phyloP scores from a whole-genome alignment of 2,888 invertebrate genomes.

The Danaus chrysippus region DNA sequence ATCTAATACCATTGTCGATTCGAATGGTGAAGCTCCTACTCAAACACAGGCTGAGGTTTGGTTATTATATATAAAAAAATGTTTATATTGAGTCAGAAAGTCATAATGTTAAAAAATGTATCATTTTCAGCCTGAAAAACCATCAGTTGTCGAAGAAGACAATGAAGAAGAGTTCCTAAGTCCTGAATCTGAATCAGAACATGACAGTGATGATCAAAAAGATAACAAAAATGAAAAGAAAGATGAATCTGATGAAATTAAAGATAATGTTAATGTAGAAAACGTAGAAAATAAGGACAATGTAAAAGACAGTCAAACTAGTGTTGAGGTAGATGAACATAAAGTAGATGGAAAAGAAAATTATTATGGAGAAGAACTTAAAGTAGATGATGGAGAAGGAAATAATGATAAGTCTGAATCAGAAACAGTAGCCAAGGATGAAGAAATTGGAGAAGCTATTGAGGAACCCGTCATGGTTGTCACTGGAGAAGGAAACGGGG shows the following conservation, averaged over 20 bases:
- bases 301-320: slow-evolving; percentile 36
- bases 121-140: slow-evolving; percentile 43
- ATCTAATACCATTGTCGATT: slow-evolving; percentile 64
- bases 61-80: neutral
- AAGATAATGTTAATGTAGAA: slow-evolving; percentile 24
- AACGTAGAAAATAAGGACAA: slow-evolving; percentile 37
- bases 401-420: slow-evolving; percentile 5
- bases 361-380: slow-evolving; percentile 12
- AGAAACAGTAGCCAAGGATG: slow-evolving; percentile 33
- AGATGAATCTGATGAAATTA: slow-evolving; percentile 27
- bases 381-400: neutral
- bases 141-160: slow-evolving; percentile 60
- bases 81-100: neutral
- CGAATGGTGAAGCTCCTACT: slow-evolving; percentile 58
- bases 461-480: slow-evolving; percentile 86
- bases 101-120: neutral
- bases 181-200: slow-evolving; percentile 68
- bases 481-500: slow-evolving; percentile 84
- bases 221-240: slow-evolving; percentile 26
- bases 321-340: slow-evolving; percentile 24
- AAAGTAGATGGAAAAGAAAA: neutral
- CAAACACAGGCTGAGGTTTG: slow-evolving; percentile 22
- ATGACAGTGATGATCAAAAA: slow-evolving; percentile 53
- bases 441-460: slow-evolving; percentile 80
- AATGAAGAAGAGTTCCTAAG: slow-evolving; percentile 74